These are phyloP conservation scores for Quiscalus mexicanus DNA, from an alignment of 2,113 vertebrate species.

Conservation along the genomic window DNA sequence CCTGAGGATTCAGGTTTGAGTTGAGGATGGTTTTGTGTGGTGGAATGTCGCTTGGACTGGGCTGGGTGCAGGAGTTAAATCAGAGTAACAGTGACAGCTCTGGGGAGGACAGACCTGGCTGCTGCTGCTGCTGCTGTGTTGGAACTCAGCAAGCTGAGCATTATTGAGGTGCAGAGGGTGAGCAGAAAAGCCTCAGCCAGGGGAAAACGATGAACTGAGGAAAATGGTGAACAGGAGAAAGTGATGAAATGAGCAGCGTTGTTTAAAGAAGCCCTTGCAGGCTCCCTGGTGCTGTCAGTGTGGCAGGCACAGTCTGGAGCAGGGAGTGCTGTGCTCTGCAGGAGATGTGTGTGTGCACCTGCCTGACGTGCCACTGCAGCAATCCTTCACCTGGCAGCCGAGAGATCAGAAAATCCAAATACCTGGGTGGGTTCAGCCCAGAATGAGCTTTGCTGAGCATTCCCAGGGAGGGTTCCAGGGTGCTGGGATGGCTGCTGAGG, in stretches of 20 bases:
- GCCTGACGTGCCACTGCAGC: too few relatives aligned
- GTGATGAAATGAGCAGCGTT: not conserved
- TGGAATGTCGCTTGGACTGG: not conserved
- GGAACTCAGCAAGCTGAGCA: not conserved
- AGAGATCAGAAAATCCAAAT: too few relatives aligned
- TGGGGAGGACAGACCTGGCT: not conserved
- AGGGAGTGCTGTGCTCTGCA: too few relatives aligned
- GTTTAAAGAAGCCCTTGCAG: too few relatives aligned
- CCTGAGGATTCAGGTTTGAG: not conserved
- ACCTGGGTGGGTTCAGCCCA: rapidly evolving
- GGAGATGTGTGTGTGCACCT: too few relatives aligned
- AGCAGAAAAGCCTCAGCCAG: not conserved
- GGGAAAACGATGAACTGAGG: not conserved
- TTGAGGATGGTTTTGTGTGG: not conserved
- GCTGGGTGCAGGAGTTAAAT: not conserved
- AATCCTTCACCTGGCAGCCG: too few relatives aligned
- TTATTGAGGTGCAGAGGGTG: not conserved
- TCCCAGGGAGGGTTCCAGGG: not conserved
- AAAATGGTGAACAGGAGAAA: too few relatives aligned
- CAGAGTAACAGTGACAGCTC: not conserved
- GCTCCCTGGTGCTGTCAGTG: not conserved
- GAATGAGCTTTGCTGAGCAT: not conserved
- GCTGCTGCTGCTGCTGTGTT: not conserved
- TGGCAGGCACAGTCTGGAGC: not conserved
- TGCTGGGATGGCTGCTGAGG: too few relatives aligned